Base-by-base conservation (phyloP, 2,888 invertebrate genomes). In the Ormyrus labotus region DNA sequence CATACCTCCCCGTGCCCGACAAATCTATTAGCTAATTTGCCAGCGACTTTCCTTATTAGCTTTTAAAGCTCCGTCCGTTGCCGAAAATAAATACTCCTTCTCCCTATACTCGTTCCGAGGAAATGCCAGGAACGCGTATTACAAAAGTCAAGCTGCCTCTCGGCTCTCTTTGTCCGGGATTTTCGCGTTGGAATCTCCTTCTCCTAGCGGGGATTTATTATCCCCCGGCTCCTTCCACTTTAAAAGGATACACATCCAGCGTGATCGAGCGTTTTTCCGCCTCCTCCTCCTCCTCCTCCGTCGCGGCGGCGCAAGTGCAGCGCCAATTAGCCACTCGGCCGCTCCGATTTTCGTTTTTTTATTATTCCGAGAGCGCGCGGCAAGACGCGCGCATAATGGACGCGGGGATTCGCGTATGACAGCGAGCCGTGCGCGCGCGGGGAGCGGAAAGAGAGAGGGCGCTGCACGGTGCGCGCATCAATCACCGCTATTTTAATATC, bases 401-500 rank as follows among this genome's bases (percentile, higher is more conserved):
- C 13, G 50, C 34, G 34, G 34, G 8, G 10, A 61, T 61, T 61
- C 65, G 48, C 4, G 13, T 50, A 9, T 65, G 58, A 10, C 45
- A 7, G 61, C 5, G 61, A 45, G 47, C 47, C 0, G 34, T 3
- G 1, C 4, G 47, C 47, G 48, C n/a, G 80, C 79, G 85, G 47
- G 47, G 86, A 34, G 85, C 88, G 89, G 89, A 88, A 13, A 47
- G 58, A 53, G 58, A 70, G 6, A 9, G 61, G 51, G 67, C n/a
- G 58, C 5, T 53, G 69, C 90, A 90, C 90, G 90, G 90, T 89
- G 88, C 87, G 88, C 88, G 87, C 90, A 91, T 91, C 90, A 91
- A 91, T 91, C 90, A 91, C 89, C 87, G 87, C 87, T 81, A 90
- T 91, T 91, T 91, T 91, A 90, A 91, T 90, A 90, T 90, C 89